Percentiles rank a stretch among this genome's conserved stretches.
Evolutionary conservation across 1,140 invertebrate species (phyloP).

Genomic region (Apocrypta bakeri): DNA sequence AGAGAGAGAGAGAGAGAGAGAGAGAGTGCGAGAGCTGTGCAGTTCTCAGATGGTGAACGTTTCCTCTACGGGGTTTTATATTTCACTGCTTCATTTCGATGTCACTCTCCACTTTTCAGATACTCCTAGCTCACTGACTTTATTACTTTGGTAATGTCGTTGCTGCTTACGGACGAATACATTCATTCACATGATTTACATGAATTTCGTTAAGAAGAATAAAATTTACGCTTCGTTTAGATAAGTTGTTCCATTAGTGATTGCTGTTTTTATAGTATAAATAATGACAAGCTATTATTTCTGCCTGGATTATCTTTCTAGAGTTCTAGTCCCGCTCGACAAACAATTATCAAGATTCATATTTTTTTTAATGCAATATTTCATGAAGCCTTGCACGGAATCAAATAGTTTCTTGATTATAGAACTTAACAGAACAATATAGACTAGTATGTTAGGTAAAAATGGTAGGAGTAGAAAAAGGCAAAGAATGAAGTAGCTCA

Average conservation of each 20-base stretch:
- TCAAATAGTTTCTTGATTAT: constrained; percentile 29
- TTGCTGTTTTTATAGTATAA: background rate
- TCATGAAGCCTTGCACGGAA: background rate
- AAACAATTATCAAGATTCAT: background rate
- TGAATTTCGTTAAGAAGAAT: background rate
- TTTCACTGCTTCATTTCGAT: background rate
- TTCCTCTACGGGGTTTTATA: background rate
- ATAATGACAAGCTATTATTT: too few species aligned
- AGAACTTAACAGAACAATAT: background rate
- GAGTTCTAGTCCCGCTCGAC: background rate
- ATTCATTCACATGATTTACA: background rate
- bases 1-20: background rate
- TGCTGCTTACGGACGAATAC: background rate
- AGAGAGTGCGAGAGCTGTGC: background rate
- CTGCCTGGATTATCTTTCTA: too few species aligned
- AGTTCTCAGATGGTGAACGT: background rate
- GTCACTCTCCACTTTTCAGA: background rate
- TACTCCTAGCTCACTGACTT: background rate
- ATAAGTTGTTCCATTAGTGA: background rate
- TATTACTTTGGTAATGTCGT: background rate
- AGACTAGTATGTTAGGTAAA: too few species aligned
- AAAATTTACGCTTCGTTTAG: background rate
- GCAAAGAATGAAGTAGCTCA: constrained; percentile 13
- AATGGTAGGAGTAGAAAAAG: too few species aligned
- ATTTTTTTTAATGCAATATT: too few species aligned